Evolutionary conservation across 2,797 vertebrate species (phyloP), one percentile per base, ranked within the genome.

Genomic region (Notoglanidium macrostoma): DNA sequence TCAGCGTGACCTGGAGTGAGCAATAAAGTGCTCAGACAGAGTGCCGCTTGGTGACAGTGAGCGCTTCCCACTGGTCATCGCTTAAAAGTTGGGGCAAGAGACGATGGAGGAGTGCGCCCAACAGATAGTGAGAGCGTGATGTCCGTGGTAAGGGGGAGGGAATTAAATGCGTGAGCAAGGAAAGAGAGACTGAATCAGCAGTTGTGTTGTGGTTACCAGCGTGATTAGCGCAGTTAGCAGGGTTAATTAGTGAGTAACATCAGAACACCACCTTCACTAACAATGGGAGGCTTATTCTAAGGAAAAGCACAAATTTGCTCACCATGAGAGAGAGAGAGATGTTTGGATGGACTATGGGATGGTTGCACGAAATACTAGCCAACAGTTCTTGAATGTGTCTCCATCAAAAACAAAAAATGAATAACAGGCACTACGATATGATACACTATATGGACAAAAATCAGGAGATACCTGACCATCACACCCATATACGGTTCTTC

Each of bases 21-120:
- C 92, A 91, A 95, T 96, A 95, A 96, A 95, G 93, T 74, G 93
- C 90, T n/a, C 87, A 93, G 94, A 95, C 95, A 92, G 94, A 95
- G 92, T 67, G 90, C 92, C 87, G 88, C 91, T 88, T 93, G 1
- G 72, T 83, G 87, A 86, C 83, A 88, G 51, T 2, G 93, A 95
- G 95, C 95, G 92, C 94, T 94, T 95, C 94, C 93, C 92, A 95
- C 94, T 92, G 91, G 90, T 94, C 94, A 94, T 95, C 94, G 93
- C 92, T 95, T 94, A 93, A 92, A 89, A 87, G 15, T 91, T 87
- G 87, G 90, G 86, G 15, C 90, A 77, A 83, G 91, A 87, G 91
- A 90, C 83, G 73, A 89, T 12, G 14, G 74, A 89, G 14, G 83
- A 88, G 89, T 76, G 74, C 46, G 87, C 89, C 77, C 77, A 70